Evolutionary conservation across 2,888 invertebrate genomes (phyloP).

Genomic region (Sarcophaga variegata): DNA sequence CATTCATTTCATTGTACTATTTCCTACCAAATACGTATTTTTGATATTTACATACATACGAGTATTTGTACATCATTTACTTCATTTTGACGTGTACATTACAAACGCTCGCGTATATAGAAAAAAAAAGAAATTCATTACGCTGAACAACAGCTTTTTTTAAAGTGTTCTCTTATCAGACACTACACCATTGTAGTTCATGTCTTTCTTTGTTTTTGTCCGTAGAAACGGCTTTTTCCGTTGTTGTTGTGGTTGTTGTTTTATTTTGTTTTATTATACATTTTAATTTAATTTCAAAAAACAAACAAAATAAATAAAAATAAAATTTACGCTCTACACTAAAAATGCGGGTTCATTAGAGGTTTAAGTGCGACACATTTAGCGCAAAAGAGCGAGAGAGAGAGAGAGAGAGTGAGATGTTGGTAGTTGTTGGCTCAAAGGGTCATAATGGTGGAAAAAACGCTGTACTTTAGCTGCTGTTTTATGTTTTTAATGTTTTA

Average conservation of each 20-base stretch:
- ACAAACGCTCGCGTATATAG: background rate
- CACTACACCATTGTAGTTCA: conserved; percentile 4
- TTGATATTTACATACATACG: too few relatives aligned
- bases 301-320: background rate
- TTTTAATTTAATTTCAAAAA: conserved; percentile 33
- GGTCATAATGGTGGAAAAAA: conserved; percentile 21
- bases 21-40: too few relatives aligned
- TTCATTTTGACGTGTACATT: background rate
- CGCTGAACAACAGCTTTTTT: background rate
- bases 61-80: too few relatives aligned
- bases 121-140: background rate
- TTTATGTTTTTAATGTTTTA: conserved; percentile 9
- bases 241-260: background rate
- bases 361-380: conserved; percentile 41
- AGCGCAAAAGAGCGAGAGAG: background rate
- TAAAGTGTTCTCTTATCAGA: conserved; percentile 5
- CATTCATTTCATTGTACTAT: too few relatives aligned
- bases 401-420: background rate
- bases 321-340: background rate
- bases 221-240: background rate
- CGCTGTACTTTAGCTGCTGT: background rate
- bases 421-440: conserved; percentile 35
- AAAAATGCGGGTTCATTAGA: conserved; percentile 50
- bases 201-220: background rate
- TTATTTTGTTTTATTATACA: background rate